Base-by-base conservation (phyloP, 2,797 vertebrate species). In the Menidia menidia region DNA sequence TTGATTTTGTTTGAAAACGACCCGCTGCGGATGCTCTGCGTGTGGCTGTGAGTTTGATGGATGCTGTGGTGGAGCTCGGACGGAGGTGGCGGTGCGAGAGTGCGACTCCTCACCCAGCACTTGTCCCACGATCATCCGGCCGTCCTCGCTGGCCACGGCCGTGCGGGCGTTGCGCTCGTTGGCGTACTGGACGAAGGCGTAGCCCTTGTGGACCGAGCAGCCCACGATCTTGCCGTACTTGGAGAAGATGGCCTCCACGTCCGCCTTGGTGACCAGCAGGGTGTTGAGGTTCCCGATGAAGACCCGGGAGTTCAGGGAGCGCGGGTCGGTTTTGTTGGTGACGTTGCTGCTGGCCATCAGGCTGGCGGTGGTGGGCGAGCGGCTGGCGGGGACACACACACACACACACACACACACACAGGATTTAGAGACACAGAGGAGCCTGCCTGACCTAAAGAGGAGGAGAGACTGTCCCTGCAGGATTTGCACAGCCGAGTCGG, bases 201-300 rank as follows among this genome's bases (percentile, higher is more conserved):
- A 98, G 75, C 97, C 97, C 87, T 98, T 98, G 93, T 98, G 97
- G 64, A 98, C 95, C 1, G 97, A 98, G 93, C 96, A 98, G 79
- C 96, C 96, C 0, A 98, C 96, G 33, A 98, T 95, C 93, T 97
- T 97, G 78, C 96, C 97, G 0, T 98, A 98, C 86, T 98, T 98
- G 60, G 95, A 86, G 87, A 98, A 97, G 82, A 98, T 97, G 76
- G 96, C 96, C 87, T 98, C 96, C 52, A 98, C 96, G 10, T 98
- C 97, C 0, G 91, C 94, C 87, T 97, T 98, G 91, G 97, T 98
- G 75, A 98, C 97, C 89, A 98, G 93, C 87, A 97, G 93, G 5
- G 97, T 98, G 89, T 98, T 98, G 30, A 98, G 96, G 94, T 98
- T 98, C 35, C 97, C 97, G 32, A 97, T 97, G 90, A 98, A 98